These are phyloP conservation scores for Pristionchus maxplancki DNA, from an alignment of 2,888 invertebrate species.

Conservation along the genomic window DNA sequence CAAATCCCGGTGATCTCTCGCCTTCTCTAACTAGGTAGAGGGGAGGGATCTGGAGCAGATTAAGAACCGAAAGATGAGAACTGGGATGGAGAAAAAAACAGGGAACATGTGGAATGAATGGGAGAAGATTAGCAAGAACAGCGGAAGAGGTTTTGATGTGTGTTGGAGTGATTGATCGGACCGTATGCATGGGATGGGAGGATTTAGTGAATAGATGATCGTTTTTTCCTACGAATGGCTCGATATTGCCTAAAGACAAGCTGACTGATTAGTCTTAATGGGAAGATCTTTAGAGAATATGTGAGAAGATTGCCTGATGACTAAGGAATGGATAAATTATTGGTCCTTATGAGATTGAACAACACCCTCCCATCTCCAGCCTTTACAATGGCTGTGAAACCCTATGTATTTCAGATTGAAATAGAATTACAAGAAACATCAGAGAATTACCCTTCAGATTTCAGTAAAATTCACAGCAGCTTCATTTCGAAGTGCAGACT, in stretches of 20 bases:
- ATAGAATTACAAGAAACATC: too few relatives aligned
- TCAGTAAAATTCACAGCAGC: too few relatives aligned
- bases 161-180: neutral
- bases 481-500: too few relatives aligned
- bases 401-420: too few relatives aligned
- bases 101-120: constrained; percentile 19
- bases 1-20: neutral
- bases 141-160: neutral
- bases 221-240: neutral
- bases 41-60: neutral
- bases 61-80: constrained; percentile 3
- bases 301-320: too few relatives aligned
- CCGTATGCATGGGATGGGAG: neutral
- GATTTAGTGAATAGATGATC: neutral
- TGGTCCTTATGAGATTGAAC: too few relatives aligned
- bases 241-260: neutral
- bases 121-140: neutral
- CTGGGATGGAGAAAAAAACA: neutral
- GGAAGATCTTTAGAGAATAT: too few relatives aligned
- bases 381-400: too few relatives aligned
- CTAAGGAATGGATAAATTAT: too few relatives aligned
- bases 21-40: neutral
- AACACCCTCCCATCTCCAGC: too few relatives aligned
- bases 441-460: neutral
- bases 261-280: too few relatives aligned